Evolutionary conservation across 2,113 vertebrate genomes (phyloP).

Genomic region (Ptyas mucosa): DNA sequence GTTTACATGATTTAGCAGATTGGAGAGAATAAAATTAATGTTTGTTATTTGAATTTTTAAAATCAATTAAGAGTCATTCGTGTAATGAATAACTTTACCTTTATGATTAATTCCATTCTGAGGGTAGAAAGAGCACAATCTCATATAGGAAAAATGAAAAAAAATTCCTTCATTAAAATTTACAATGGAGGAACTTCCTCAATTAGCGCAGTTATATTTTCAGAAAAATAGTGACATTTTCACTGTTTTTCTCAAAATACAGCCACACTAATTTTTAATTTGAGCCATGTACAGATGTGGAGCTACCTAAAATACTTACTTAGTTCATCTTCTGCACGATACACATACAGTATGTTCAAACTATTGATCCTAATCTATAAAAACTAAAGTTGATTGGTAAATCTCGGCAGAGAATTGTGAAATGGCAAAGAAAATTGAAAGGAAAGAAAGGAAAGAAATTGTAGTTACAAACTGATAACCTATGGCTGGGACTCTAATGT

Average conservation of each 20-base stretch:
- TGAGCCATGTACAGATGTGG: not conserved
- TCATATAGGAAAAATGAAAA: not conserved
- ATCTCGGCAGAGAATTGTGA: not conserved
- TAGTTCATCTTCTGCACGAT: not conserved
- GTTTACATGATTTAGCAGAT: not conserved
- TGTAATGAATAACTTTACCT: not conserved
- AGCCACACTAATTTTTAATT: not conserved
- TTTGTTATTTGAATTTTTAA: not conserved
- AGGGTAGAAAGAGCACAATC: not conserved
- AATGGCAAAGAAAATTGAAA: constrained; percentile 18
- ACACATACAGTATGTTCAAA: not conserved
- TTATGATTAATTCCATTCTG: not conserved
- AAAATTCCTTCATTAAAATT: not conserved
- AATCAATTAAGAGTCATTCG: not conserved
- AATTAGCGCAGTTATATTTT: not conserved
- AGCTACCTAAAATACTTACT: not conserved
- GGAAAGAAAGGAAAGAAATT: constrained; percentile 19
- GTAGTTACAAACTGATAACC: not conserved
- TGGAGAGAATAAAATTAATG: not conserved
- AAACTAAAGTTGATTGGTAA: not conserved
- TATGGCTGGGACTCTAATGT: constrained; percentile 20
- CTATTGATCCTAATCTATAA: not conserved
- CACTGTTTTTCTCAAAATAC: not conserved
- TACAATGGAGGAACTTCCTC: not conserved
- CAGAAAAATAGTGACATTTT: not conserved